phyloP scores from a whole-genome alignment of 2,888 invertebrate genomes.

The Galerucella pusilla region DNA sequence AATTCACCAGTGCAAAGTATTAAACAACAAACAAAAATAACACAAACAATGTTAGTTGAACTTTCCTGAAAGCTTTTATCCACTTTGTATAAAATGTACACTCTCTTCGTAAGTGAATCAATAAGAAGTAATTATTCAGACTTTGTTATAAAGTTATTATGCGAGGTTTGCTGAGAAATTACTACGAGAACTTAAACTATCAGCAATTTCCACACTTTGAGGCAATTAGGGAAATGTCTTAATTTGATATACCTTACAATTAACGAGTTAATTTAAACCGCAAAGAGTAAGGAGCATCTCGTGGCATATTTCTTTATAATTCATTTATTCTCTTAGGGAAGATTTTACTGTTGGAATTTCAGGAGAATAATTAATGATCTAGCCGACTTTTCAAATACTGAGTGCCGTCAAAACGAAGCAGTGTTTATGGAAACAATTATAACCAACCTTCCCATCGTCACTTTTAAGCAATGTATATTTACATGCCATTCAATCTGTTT shows the following conservation, averaged over 20 bases:
- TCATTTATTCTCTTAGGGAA: slow-evolving; percentile 6
- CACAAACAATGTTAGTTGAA: neutral
- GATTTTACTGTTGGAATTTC: neutral
- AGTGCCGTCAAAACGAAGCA: neutral
- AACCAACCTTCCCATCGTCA: too few species aligned
- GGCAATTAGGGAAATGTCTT: slow-evolving; percentile 43
- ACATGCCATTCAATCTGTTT: too few species aligned
- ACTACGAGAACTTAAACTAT: slow-evolving; percentile 41
- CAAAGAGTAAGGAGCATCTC: slow-evolving; percentile 21
- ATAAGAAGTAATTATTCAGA: slow-evolving; percentile 32
- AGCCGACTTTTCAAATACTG: neutral
- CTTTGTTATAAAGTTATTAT: slow-evolving; percentile 43
- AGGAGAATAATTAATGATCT: neutral
- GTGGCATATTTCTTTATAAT: slow-evolving; percentile 22
- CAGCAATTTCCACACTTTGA: slow-evolving; percentile 40
- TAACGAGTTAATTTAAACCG: slow-evolving; percentile 39
- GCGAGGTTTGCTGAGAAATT: slow-evolving; percentile 37
- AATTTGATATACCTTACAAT: slow-evolving; percentile 41
- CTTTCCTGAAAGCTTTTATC: neutral
- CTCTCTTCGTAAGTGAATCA: neutral
- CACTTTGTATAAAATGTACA: neutral
- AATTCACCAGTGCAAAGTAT: too few species aligned
- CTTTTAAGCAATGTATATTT: too few species aligned
- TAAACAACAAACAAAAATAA: neutral
- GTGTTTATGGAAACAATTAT: neutral